Evolutionary conservation across 2,113 vertebrate genomes (phyloP), one percentile per base, ranked within the genome.

Genomic region (Uropsilus gracilis): DNA sequence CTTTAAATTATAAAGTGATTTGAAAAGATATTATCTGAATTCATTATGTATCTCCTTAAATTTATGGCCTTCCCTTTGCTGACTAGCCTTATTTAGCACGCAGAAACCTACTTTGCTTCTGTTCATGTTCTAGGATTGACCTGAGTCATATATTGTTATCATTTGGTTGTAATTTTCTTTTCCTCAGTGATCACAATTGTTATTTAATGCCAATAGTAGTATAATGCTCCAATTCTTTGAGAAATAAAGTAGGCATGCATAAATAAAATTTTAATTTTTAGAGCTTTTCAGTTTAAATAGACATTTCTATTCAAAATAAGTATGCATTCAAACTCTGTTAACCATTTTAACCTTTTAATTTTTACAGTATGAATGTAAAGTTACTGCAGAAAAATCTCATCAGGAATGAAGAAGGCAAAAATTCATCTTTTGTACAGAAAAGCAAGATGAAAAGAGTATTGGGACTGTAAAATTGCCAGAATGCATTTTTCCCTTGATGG

Each of bases 341-440:
- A 94, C 55, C 28, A 93, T 95, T 95, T 95, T 78, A 84, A 46
- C 32, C 89, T 95, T 97, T 95, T 81, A 42, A 83, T 24, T 97
- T 97, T 98, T 98, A 82, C 98, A 99, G 99, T 99, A 99, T 94
- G 99, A 99, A 98, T 98, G 99, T 96, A 99, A 99, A 97, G 98
- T 99, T 90, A 98, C 98, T 73, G 98, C 99, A 96, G 99, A 99
- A 96, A 99, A 99, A 97, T 99, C 96, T 95, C 99, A 99, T 6
- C 98, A 99, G 96, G 99, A 99, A 97, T 99, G 98, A 99, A 69
- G 94, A 97, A 95, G 72, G 91, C 93, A 97, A 95, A 90, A 77
- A 28, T 92, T 81, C 91, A 96, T 77, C 95, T 98, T 98, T 97
- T 95, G 77, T 97, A 86, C 66, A 97, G 97, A 96, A 97, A 97